Evolutionary conservation across 2,888 invertebrate species (phyloP).

Genomic region (Oxystoma pomonae): DNA sequence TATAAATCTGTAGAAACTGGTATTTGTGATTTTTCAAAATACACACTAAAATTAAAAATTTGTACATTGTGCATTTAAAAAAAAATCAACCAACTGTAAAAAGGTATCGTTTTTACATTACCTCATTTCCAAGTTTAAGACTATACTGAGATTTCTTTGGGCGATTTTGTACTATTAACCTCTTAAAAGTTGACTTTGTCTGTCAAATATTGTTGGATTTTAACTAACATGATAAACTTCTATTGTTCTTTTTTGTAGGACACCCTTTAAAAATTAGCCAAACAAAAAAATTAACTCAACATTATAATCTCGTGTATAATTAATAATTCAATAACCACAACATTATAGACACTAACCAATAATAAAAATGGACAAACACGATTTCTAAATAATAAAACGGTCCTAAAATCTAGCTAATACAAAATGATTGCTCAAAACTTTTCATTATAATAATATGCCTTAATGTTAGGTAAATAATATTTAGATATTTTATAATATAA

Average conservation of each 20-base stretch:
- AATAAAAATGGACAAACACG: slow-evolving; percentile 33
- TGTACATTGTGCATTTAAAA: too few relatives aligned
- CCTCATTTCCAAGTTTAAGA: too few relatives aligned
- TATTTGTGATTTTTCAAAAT: too few relatives aligned
- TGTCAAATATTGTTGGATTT: too few relatives aligned
- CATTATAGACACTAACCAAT: slow-evolving; percentile 12
- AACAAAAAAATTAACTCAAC: background rate
- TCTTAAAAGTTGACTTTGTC: too few relatives aligned
- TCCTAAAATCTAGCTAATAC: slow-evolving; percentile 8
- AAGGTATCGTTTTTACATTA: too few relatives aligned
- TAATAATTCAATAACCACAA: slow-evolving; percentile 24
- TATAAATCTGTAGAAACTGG: too few relatives aligned
- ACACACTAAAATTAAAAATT: too few relatives aligned
- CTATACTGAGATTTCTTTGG: too few relatives aligned
- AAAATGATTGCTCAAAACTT: slow-evolving; percentile 22
- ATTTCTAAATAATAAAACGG: background rate
- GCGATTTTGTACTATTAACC: too few relatives aligned
- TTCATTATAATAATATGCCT: background rate
- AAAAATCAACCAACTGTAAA: too few relatives aligned
- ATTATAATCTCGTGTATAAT: background rate
- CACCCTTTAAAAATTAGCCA: background rate
- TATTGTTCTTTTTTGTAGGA: background rate
- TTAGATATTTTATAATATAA: background rate
- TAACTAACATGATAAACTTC: too few relatives aligned
- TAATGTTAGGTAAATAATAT: background rate